Conservation (phyloP, 2,113 vertebrate species). For the Bufo bufo region DNA sequence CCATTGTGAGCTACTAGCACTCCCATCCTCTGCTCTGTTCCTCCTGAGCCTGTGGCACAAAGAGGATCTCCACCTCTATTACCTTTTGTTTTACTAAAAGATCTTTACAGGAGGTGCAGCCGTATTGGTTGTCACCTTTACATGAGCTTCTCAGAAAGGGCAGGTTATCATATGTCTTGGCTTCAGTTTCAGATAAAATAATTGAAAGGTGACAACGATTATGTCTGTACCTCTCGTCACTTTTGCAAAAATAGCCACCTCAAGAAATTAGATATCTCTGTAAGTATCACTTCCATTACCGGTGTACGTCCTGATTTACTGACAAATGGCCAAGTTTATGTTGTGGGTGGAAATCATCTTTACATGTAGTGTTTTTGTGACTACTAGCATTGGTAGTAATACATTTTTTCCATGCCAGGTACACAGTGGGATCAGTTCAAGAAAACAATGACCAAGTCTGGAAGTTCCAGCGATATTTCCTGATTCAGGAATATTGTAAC, state of each 20-base stretch:
- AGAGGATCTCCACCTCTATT: too few relatives aligned
- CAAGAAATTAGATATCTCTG: not conserved
- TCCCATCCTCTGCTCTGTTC: too few relatives aligned
- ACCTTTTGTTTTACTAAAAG: too few relatives aligned
- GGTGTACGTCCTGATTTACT: too few relatives aligned
- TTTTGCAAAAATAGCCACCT: not conserved
- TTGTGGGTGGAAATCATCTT: not conserved
- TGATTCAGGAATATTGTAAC: conserved; percentile 79
- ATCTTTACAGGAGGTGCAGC: not conserved
- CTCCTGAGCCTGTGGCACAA: too few relatives aligned
- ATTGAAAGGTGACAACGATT: too few relatives aligned
- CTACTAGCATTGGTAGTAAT: not conserved
- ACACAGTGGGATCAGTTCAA: conserved; percentile 77
- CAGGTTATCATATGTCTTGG: too few relatives aligned
- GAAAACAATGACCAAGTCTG: conserved; percentile 81
- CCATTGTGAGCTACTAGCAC: too few relatives aligned
- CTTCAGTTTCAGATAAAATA: too few relatives aligned
- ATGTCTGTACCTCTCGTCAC: not conserved
- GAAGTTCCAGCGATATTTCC: conserved; percentile 80
- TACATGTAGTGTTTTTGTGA: not conserved
- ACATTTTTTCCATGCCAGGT: conserved; percentile 62
- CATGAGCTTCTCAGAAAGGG: not conserved
- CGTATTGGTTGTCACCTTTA: not conserved
- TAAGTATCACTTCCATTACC: too few relatives aligned
- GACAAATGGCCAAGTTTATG: too few relatives aligned